Percentiles rank a stretch among this genome's conserved stretches.
These are phyloP conservation scores for Temnothorax curvispinosus DNA, from an alignment of 1,140 invertebrate genomes.

Conservation along the genomic window DNA sequence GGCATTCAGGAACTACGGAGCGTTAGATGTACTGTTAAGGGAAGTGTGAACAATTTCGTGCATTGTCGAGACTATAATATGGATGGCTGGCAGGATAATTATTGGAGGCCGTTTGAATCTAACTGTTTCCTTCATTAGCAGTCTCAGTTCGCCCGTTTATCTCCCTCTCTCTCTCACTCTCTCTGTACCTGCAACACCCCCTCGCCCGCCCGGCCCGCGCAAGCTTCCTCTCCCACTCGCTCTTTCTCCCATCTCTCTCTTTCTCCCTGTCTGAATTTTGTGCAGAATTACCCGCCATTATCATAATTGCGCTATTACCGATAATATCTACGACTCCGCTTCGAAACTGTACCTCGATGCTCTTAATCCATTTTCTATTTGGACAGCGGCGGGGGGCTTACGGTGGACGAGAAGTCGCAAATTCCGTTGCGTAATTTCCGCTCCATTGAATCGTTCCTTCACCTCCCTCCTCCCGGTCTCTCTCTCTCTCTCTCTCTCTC, in stretches of 20 bases:
- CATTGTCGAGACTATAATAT: constrained; percentile 84
- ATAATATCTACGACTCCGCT: constrained; percentile 84
- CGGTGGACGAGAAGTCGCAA: constrained; percentile 79
- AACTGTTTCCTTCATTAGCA: constrained; percentile 87
- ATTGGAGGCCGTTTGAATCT: constrained; percentile 86
- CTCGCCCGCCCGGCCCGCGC: constrained; percentile 4
- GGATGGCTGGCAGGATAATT: constrained; percentile 84
- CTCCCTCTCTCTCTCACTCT: constrained; percentile 64
- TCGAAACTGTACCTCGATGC: constrained; percentile 80
- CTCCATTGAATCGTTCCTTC: constrained; percentile 67
- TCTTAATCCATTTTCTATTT: constrained; percentile 85
- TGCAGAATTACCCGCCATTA: constrained; percentile 85
- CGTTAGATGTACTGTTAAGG: constrained; percentile 83
- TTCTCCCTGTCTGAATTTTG: constrained; percentile 82
- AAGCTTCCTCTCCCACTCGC: constrained; percentile 27
- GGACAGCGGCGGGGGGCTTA: constrained; percentile 78
- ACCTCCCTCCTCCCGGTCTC: too few relatives aligned
- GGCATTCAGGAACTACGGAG: constrained; percentile 75
- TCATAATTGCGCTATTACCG: constrained; percentile 86
- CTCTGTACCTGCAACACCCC: constrained; percentile 66
- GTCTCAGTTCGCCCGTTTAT: constrained; percentile 83
- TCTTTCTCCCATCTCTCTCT: constrained; percentile 51
- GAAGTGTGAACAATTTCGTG: constrained; percentile 86
- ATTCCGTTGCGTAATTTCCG: constrained; percentile 77
- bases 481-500: background rate